Conservation (phyloP, 2,888 invertebrate genomes). For the Athalia cordata region DNA sequence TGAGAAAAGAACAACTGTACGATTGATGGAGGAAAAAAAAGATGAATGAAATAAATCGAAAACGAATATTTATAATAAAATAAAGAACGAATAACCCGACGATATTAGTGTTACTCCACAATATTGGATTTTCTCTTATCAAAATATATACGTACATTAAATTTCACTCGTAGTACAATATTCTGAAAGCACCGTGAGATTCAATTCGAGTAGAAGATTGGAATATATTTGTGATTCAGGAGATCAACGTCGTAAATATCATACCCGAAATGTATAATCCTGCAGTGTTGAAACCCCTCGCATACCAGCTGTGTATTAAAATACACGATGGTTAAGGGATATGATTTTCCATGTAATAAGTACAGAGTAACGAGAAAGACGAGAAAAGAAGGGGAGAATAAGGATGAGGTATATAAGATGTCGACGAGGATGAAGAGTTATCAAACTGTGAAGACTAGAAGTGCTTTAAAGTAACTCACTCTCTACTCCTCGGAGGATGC, state of each 20-base stretch:
- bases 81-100: background rate
- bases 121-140: background rate
- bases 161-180: background rate
- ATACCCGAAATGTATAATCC: too few relatives aligned
- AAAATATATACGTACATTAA: background rate
- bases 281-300: too few relatives aligned
- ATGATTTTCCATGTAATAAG: background rate
- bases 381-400: background rate
- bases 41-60: background rate
- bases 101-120: background rate
- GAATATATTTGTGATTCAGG: too few relatives aligned
- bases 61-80: background rate
- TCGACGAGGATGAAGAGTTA: conserved; percentile 3
- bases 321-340: background rate
- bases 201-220: too few relatives aligned
- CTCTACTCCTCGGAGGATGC: conserved; percentile 25
- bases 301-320: too few relatives aligned
- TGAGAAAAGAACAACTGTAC: background rate
- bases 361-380: background rate
- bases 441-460: conserved; percentile 17
- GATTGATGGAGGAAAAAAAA: background rate
- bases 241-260: too few relatives aligned
- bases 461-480: conserved; percentile 34
- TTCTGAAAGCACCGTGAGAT: too few relatives aligned
- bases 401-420: background rate